These are phyloP conservation scores for Clarias gariepinus DNA, from an alignment of 2,113 vertebrate genomes.

Conservation along the genomic window DNA sequence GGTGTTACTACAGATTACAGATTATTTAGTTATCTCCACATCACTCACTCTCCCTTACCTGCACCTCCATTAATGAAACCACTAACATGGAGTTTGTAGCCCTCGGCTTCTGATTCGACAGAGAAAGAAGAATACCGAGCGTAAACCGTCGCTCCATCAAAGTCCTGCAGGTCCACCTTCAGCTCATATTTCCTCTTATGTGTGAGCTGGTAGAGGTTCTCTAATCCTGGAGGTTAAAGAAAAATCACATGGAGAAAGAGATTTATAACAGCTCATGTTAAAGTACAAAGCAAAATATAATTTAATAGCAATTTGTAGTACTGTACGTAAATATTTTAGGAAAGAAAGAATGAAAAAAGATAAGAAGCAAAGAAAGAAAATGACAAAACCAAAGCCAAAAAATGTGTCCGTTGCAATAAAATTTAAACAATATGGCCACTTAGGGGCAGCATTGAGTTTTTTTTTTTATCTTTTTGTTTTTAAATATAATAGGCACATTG, in stretches of 20 bases:
- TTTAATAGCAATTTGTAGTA: no score
- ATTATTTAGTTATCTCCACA: neutral
- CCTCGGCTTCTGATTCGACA: constrained; percentile 67
- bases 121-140: constrained; percentile 71
- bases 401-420: no score
- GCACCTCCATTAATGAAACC: constrained; percentile 74
- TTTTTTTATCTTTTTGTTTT: no score
- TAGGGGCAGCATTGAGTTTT: neutral
- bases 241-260: neutral
- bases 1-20: neutral
- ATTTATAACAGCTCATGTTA: neutral
- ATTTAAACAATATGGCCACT: neutral
- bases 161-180: constrained; percentile 75
- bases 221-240: constrained; percentile 60
- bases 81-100: constrained; percentile 69
- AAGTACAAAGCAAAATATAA: neutral
- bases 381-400: no score
- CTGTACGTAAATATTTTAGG: no score
- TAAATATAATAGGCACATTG: no score
- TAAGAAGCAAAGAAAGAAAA: no score
- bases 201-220: constrained; percentile 70
- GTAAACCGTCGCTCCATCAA: constrained; percentile 67
- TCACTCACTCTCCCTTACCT: constrained; percentile 57
- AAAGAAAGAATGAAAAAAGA: no score
- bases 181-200: constrained; percentile 70